Evolutionary conservation across 2,113 vertebrate genomes (phyloP).

Genomic region (Heterocephalus glaber): DNA sequence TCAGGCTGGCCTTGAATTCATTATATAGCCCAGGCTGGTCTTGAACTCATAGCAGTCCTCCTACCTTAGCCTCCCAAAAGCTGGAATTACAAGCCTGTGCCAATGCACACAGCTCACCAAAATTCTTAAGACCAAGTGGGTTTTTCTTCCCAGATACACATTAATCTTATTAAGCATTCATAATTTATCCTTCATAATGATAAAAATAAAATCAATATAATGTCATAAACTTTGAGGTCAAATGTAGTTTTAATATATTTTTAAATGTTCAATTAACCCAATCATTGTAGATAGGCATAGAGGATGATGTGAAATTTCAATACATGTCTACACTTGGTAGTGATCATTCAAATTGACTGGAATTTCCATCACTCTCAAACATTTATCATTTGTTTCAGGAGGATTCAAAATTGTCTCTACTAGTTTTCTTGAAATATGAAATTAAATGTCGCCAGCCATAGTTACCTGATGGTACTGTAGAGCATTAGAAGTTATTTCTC

Average conservation of each 20-base stretch:
- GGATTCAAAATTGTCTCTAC: neutral
- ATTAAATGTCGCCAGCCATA: neutral
- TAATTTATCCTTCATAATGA: neutral
- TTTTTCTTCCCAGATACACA: neutral
- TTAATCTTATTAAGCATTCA: neutral
- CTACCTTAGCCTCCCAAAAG: neutral
- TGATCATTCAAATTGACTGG: neutral
- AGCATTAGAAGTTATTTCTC: neutral
- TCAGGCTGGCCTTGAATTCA: neutral
- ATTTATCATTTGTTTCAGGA: neutral
- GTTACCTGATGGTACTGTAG: neutral
- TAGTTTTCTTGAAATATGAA: too few relatives aligned
- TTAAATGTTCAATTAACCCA: neutral
- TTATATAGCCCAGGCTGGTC: neutral
- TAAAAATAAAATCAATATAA: neutral
- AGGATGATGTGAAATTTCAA: neutral
- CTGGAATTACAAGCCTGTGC: neutral
- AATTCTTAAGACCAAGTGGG: neutral
- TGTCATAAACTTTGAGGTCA: neutral
- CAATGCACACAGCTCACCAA: neutral
- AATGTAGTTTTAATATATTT: neutral
- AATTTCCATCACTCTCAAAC: neutral
- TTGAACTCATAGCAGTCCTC: neutral
- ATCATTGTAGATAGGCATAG: neutral
- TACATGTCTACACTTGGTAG: neutral